phyloP scores from a whole-genome alignment of 2,113 vertebrate species.

The Mirza zaza region DNA sequence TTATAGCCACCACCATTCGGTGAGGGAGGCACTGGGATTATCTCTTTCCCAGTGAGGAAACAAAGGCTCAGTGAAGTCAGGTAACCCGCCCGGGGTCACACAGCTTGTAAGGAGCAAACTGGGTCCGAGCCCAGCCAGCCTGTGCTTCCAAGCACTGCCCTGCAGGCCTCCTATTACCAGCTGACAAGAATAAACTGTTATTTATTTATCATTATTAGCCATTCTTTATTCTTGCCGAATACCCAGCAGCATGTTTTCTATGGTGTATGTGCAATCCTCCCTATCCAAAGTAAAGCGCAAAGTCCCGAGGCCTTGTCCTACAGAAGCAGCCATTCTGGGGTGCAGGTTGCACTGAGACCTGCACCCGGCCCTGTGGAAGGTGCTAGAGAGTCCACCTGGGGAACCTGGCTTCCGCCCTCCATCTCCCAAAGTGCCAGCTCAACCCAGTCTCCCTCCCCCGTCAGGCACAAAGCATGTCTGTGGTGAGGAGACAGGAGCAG shows the following conservation, averaged over 20 bases:
- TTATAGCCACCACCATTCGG: fast-evolving
- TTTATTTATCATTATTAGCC: background rate
- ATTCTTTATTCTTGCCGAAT: background rate
- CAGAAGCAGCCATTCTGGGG: background rate
- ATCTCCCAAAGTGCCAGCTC: background rate
- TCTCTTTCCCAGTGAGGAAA: background rate
- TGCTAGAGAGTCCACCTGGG: background rate
- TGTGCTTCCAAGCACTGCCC: background rate
- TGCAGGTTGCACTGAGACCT: background rate
- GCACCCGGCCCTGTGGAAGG: background rate
- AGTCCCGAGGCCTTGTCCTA: background rate
- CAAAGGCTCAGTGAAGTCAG: background rate
- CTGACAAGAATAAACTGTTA: background rate
- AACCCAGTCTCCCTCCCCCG: fast-evolving
- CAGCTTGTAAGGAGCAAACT: background rate
- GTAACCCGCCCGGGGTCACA: background rate
- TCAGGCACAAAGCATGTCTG: background rate
- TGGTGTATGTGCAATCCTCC: background rate
- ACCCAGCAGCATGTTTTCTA: background rate
- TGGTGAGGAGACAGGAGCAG: background rate
- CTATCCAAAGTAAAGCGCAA: background rate
- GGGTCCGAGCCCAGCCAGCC: background rate
- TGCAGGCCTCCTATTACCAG: background rate
- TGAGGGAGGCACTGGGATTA: background rate
- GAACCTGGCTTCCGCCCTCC: background rate